phyloP scores from a whole-genome alignment of 1,140 invertebrate genomes.

The Hylaeus anthracinus region DNA sequence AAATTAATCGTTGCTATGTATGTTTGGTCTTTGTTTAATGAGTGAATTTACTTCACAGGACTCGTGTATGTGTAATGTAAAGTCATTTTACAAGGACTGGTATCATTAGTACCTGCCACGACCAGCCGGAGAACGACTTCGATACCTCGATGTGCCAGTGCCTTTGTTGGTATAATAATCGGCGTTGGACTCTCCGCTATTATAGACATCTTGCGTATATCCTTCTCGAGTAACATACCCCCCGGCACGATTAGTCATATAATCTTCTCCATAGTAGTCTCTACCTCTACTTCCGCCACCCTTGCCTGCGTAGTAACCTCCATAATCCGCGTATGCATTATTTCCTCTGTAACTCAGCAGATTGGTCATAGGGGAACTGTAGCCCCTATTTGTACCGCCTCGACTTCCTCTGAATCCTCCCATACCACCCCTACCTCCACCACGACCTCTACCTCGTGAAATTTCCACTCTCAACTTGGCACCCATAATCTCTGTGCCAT shows the following conservation, averaged over 20 bases:
- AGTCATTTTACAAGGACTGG: slow-evolving; percentile 64
- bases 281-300: slow-evolving; percentile 76
- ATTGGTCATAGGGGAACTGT: slow-evolving; percentile 70
- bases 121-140: slow-evolving; percentile 81
- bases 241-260: slow-evolving; percentile 68
- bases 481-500: slow-evolving; percentile 91
- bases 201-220: slow-evolving; percentile 76
- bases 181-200: slow-evolving; percentile 69
- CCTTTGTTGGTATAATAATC: slow-evolving; percentile 78
- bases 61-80: slow-evolving; percentile 32
- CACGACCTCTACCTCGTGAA: slow-evolving; percentile 86
- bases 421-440: slow-evolving; percentile 80
- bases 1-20: neutral
- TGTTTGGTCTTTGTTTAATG: neutral
- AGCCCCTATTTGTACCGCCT: slow-evolving; percentile 80
- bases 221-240: slow-evolving; percentile 76
- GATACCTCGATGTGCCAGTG: slow-evolving; percentile 79
- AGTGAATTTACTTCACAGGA: neutral
- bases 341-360: slow-evolving; percentile 76
- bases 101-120: slow-evolving; percentile 81
- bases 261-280: slow-evolving; percentile 74
- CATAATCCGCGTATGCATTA: slow-evolving; percentile 79
- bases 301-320: slow-evolving; percentile 79
- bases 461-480: slow-evolving; percentile 92
- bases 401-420: slow-evolving; percentile 82